Percentiles rank a stretch among this genome's conserved stretches.
phyloP scores from a whole-genome alignment of 2,113 vertebrate species.

The Prinia subflava region DNA sequence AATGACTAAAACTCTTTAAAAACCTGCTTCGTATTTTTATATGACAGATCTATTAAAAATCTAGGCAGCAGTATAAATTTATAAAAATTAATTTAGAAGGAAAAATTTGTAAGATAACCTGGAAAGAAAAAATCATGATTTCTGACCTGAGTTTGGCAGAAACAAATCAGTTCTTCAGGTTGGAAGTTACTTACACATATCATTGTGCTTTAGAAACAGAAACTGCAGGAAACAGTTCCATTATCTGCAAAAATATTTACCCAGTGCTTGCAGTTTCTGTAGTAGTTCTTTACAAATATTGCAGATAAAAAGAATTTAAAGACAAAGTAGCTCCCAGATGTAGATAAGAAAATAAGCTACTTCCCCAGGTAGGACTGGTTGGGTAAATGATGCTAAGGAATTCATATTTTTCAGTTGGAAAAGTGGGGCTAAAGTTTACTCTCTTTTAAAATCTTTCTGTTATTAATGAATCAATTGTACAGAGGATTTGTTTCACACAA shows the following conservation, averaged over 20 bases:
- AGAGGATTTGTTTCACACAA: not conserved
- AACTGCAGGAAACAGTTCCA: not conserved
- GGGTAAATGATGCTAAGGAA: not conserved
- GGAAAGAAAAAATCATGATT: not conserved
- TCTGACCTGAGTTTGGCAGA: conserved; percentile 14
- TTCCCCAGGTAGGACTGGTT: not conserved
- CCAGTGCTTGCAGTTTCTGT: not conserved
- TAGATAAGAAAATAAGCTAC: not conserved
- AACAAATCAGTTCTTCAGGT: not conserved
- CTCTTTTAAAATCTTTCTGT: not conserved
- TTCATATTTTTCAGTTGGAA: not conserved
- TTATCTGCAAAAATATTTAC: not conserved
- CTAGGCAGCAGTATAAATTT: not conserved
- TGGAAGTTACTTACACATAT: not conserved
- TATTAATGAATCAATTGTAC: not conserved
- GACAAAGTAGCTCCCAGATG: not conserved
- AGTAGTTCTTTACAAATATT: not conserved
- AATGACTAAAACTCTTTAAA: conserved; percentile 54
- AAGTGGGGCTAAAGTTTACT: not conserved
- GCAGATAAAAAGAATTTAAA: not conserved
- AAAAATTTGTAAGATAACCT: conserved; percentile 10
- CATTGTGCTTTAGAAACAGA: not conserved
- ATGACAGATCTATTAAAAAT: not conserved
- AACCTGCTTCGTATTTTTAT: not conserved
- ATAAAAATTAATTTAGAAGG: conserved; percentile 23